Evolutionary conservation across 2,888 invertebrate species (phyloP), one percentile per base, ranked within the genome.

Genomic region (Camponotus fellah): DNA sequence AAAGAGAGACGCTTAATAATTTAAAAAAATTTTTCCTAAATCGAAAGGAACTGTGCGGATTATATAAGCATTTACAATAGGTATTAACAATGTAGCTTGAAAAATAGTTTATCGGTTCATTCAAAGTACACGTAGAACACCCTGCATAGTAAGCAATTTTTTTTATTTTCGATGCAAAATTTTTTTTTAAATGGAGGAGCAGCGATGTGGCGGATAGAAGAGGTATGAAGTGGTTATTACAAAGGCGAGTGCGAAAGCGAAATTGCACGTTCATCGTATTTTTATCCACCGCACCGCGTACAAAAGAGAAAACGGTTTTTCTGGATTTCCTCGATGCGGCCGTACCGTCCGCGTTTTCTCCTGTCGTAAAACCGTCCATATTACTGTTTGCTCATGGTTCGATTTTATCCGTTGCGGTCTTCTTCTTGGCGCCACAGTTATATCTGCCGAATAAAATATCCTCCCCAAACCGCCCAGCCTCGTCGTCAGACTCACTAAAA

Each of bases 371-470:
- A 76, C 62, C 87, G 72, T 74, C 68, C 85, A 88, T 90, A 91
- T 89, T 90, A 88, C 86, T 90, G 86, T 92, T 91, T 92, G 87
- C 89, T 76, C 79, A 84, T 82, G 85, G 75, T 86, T 88, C 84
- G 79, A 84, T 83, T 83, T 81, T 69, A 69, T 77, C 21, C 86
- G 83, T 81, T 58, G 26, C 83, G 66, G 66, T 26, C 79, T 80
- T 86, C 84, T 74, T 82, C 49, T 49, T n/a, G 49, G 49, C 64
- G 46, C 46, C 26, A n/a, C 69, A n/a, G 72, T 64, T 72, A 69
- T 82, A 72, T 82, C 76, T 80, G 69, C 37, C 68, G 66, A 79
- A 84, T 84, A 77, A 88, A 88, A 85, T 82, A n/a, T 8, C 75
- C 85, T 21, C 6, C 56, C 69, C 58, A 37, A 56, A 65, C 40